Evolutionary conservation across 2,888 invertebrate genomes (phyloP).

Genomic region (Rhagophthalmus giganteus): DNA sequence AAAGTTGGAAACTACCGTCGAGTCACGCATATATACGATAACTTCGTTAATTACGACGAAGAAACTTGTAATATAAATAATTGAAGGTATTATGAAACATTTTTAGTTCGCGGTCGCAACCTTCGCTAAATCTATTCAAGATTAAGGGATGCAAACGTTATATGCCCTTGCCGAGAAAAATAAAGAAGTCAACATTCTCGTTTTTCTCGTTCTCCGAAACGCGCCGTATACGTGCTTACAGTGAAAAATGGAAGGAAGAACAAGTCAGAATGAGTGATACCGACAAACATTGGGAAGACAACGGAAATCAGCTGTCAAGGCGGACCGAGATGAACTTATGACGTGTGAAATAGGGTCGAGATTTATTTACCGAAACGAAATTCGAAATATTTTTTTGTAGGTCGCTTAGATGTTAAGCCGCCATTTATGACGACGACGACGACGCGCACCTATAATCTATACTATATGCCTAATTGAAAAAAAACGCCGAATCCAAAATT

Average conservation of each 20-base stretch:
- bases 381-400: constrained; percentile 16
- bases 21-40: constrained; percentile 30
- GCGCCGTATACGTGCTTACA: constrained; percentile 15
- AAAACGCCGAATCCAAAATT: too few species aligned
- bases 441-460: too few species aligned
- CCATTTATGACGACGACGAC: too few species aligned
- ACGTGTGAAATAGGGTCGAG: constrained; percentile 31
- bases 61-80: constrained; percentile 17
- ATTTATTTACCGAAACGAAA: constrained; percentile 29
- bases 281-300: constrained; percentile 34
- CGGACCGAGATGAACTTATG: constrained; percentile 27
- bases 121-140: constrained; percentile 6
- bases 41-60: constrained; percentile 27
- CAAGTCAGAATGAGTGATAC: constrained; percentile 32
- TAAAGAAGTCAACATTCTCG: constrained; percentile 9
- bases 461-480: too few species aligned
- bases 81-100: constrained; percentile 10
- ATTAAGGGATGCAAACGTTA: constrained; percentile 6
- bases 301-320: constrained; percentile 35
- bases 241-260: constrained; percentile 27
- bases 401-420: background rate
- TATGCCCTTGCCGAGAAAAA: background rate
- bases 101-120: background rate
- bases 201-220: constrained; percentile 1
- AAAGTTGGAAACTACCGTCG: constrained; percentile 21